A percentile compares a stretch with the other conserved stretches of the same genome.
These are phyloP conservation scores for Volucella bombylans DNA, from an alignment of 2,888 invertebrate genomes.

Conservation along the genomic window DNA sequence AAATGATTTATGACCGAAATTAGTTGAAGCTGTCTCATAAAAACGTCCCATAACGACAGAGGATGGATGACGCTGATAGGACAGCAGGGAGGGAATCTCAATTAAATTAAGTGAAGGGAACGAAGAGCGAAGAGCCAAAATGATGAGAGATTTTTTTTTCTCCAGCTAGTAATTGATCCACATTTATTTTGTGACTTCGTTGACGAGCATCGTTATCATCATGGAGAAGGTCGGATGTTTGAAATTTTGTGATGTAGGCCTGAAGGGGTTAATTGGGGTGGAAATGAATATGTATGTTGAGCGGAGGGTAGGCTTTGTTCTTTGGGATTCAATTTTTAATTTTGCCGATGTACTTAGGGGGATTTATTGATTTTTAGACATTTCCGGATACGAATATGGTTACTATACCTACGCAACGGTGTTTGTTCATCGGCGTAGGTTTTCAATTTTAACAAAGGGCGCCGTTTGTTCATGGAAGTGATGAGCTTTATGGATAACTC, in stretches of 20 bases:
- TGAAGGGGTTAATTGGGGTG: slow-evolving; percentile 16
- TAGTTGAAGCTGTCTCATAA: slow-evolving; percentile 66
- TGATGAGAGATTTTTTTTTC: slow-evolving; percentile 2
- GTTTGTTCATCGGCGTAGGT: too few relatives aligned
- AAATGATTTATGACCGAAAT: slow-evolving; percentile 75
- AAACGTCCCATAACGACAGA: slow-evolving; percentile 47
- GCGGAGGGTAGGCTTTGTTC: not conserved
- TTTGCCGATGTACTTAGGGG: too few relatives aligned
- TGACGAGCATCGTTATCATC: too few relatives aligned
- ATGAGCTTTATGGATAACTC: too few relatives aligned
- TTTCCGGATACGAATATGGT: too few relatives aligned
- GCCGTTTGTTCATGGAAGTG: too few relatives aligned
- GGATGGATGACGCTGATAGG: not conserved
- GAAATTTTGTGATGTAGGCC: not conserved
- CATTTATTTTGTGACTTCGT: not conserved
- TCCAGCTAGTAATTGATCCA: not conserved
- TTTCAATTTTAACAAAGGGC: too few relatives aligned
- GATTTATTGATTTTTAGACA: too few relatives aligned
- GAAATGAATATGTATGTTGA: not conserved
- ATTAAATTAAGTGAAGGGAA: not conserved
- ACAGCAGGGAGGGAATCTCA: not conserved
- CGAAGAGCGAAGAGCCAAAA: not conserved
- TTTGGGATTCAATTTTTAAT: too few relatives aligned
- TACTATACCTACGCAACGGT: too few relatives aligned
- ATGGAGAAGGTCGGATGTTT: not conserved